These are phyloP conservation scores for Eulacestoma nigropectus DNA, from an alignment of 2,113 vertebrate species.

Conservation along the genomic window DNA sequence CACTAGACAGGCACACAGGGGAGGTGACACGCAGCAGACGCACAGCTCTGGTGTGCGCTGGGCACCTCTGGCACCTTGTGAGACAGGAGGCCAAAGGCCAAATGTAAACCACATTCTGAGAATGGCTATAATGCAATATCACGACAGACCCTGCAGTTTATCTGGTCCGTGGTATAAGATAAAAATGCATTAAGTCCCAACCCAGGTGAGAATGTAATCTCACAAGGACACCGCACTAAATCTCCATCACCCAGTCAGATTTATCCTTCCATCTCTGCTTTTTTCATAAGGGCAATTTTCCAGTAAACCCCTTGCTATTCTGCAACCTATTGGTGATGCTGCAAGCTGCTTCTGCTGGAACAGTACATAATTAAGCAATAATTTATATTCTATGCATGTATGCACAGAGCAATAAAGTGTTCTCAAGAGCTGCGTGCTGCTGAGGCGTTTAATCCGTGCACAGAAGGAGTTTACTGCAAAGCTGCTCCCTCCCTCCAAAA, in stretches of 20 bases:
- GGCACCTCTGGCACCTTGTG: not conserved
- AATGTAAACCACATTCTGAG: not conserved
- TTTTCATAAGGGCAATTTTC: slow-evolving; percentile 42
- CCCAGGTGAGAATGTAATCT: not conserved
- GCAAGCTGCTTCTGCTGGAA: slow-evolving; percentile 54
- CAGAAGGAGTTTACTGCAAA: slow-evolving; percentile 56
- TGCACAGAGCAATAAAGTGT: slow-evolving; percentile 62
- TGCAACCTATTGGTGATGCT: slow-evolving; percentile 30
- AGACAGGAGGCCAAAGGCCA: slow-evolving; percentile 13
- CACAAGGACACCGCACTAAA: not conserved
- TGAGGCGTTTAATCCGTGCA: slow-evolving; percentile 63
- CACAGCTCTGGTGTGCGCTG: rapidly evolving
- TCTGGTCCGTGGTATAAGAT: not conserved
- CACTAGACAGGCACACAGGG: not conserved
- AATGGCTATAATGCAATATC: not conserved
- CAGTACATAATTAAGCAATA: slow-evolving; percentile 62
- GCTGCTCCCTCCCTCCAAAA: slow-evolving; percentile 25
- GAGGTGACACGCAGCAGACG: rapidly evolving
- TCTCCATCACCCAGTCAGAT: not conserved
- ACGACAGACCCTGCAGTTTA: not conserved
- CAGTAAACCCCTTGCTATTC: slow-evolving; percentile 37
- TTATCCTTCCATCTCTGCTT: not conserved
- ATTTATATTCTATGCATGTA: slow-evolving; percentile 68
- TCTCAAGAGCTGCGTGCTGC: slow-evolving; percentile 66
- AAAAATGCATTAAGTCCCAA: not conserved